Evolutionary conservation across 2,888 invertebrate genomes (phyloP), one percentile per base, ranked within the genome.

Genomic region (Cephonodes hylas): DNA sequence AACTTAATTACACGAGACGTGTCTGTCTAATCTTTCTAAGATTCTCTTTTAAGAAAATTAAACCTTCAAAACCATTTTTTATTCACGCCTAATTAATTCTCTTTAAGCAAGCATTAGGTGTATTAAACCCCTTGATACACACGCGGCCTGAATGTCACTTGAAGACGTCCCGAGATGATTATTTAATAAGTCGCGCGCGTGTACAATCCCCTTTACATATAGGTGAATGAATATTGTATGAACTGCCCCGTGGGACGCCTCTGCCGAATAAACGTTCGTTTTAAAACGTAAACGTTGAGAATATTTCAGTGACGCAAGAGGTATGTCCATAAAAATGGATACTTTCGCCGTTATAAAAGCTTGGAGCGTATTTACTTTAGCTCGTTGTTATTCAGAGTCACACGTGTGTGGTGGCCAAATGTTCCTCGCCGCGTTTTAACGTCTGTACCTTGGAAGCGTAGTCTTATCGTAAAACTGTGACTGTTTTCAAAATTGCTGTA

Each of bases 201-300:
- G 67, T 73, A 71, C 70, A 82, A 69, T 70, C 75, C 68, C 72
- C 82, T 79, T 83, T 82, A 84, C 72, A 79, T 75, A 70, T 66
- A 66, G 68, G 68, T 67, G 70, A 80, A 84, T 89, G 88, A 88
- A 89, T 88, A 86, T 85, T 86, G 80, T 82, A 89, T 87, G 85
- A 84, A 85, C 75, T 79, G 83, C 73, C 86, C 85, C 84, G 71
- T 76, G 84, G 85, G 87, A 84, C 75, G 73, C 73, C 77, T 81
- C 80, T 80, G 78, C 73, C 69, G 81, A 74, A 84, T 86, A 86
- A 86, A 83, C 81, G 84, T 77, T 79, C 79, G 77, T 83, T 85
- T 85, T 83, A 83, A 86, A 88, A 84, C 76, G 75, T 82, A 84
- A 80, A 82, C 77, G 79, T 71, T 66, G 73, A 74, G 75, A 81